Conservation (phyloP, 2,797 vertebrate species). For the Buphagus erythrorhynchus region DNA sequence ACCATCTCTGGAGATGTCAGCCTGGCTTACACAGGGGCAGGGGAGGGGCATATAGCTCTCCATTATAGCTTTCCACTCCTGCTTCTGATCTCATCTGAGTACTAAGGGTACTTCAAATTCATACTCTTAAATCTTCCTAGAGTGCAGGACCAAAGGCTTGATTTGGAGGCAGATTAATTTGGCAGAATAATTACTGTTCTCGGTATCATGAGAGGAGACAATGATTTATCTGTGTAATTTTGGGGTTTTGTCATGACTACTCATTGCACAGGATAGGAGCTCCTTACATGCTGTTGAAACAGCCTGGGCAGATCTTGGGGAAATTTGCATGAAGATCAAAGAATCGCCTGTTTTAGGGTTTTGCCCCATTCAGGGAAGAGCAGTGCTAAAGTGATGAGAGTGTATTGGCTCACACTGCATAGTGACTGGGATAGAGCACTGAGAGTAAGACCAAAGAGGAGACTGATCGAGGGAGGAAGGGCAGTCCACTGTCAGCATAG, state of each 20-base stretch:
- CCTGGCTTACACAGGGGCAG: background rate
- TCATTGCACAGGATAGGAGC: background rate
- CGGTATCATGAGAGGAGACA: background rate
- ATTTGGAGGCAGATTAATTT: slow-evolving; percentile 25
- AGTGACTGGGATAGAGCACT: background rate
- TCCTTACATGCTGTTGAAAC: background rate
- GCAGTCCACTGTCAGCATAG: background rate
- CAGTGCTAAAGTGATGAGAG: background rate
- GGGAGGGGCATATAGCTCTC: background rate
- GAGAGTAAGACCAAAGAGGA: background rate
- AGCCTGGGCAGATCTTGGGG: background rate
- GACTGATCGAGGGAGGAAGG: background rate
- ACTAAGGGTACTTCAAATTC: background rate
- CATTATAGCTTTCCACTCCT: background rate
- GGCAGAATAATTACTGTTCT: slow-evolving; percentile 4
- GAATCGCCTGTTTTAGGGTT: background rate
- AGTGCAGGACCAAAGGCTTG: background rate
- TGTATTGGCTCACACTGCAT: background rate
- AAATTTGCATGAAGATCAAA: background rate
- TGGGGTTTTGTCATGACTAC: background rate
- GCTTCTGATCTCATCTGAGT: background rate
- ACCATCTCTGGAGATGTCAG: background rate
- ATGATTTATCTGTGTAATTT: background rate
- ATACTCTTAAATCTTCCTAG: background rate
- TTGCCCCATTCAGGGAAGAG: background rate